Percentiles rank a stretch among this genome's conserved stretches.
Conservation (phyloP, 2,888 invertebrate genomes). For the Sepiola atlantica region DNA sequence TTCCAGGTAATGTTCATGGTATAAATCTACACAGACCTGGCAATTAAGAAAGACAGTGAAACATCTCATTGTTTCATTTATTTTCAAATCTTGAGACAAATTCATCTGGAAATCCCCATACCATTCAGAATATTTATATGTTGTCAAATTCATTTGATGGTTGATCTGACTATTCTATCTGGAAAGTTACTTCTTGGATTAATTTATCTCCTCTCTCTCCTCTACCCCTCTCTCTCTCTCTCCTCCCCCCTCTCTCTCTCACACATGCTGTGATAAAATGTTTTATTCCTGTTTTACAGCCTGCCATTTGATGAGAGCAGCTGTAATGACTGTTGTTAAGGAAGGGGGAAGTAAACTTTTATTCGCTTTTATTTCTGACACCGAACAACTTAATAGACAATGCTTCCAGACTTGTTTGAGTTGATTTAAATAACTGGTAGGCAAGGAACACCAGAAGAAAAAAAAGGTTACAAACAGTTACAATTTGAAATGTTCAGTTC, state of each 20-base stretch:
- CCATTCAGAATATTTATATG: background rate
- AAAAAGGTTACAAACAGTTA: background rate
- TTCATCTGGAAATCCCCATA: background rate
- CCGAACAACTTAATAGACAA: background rate
- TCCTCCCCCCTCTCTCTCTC: background rate
- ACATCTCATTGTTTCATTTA: background rate
- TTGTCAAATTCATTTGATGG: background rate
- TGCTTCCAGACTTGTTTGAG: constrained; percentile 32
- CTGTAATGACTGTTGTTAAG: constrained; percentile 16
- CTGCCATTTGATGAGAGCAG: background rate
- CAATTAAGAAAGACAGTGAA: background rate
- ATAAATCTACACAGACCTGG: background rate
- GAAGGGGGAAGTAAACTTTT: constrained; percentile 14
- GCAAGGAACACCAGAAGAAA: background rate
- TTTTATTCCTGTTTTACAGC: background rate
- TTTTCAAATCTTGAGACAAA: background rate
- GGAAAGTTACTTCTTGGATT: background rate
- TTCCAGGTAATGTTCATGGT: no score
- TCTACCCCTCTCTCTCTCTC: no score
- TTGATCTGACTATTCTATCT: background rate
- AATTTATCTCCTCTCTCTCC: background rate
- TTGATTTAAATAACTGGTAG: background rate
- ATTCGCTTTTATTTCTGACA: background rate
- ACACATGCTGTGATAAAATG: background rate
- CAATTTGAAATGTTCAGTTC: constrained; percentile 1